Evolutionary conservation across 1,140 invertebrate species (phyloP).

Genomic region (Halesus radiatus): DNA sequence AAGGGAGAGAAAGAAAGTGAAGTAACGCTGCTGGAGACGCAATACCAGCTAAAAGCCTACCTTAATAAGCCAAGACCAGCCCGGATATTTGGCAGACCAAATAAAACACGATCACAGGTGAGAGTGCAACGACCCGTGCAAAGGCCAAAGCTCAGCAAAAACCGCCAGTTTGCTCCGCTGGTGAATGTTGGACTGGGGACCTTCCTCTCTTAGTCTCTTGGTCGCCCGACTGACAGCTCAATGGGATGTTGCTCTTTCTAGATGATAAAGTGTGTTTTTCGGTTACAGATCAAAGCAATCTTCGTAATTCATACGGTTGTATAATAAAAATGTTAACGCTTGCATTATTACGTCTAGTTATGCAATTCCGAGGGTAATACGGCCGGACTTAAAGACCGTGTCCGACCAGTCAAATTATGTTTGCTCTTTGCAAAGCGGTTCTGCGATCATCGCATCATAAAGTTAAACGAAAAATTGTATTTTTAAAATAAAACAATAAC

Average conservation of each 20-base stretch:
- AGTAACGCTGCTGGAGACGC: not conserved
- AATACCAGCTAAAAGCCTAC: not conserved
- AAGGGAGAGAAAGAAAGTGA: slow-evolving; percentile 19
- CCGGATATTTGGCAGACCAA: slow-evolving; percentile 22
- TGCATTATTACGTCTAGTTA: slow-evolving; percentile 6
- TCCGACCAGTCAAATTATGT: too few species aligned
- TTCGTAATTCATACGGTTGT: slow-evolving; percentile 1
- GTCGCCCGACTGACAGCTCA: slow-evolving; percentile 15
- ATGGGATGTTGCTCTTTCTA: slow-evolving; percentile 13
- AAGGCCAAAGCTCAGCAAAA: not conserved
- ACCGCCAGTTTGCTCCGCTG: not conserved
- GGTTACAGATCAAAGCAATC: slow-evolving; percentile 22
- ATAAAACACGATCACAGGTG: slow-evolving; percentile 20
- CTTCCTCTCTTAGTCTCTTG: not conserved
- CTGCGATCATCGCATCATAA: too few species aligned
- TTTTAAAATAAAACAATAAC: too few species aligned
- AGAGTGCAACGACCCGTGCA: slow-evolving; percentile 7
- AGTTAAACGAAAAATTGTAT: too few species aligned
- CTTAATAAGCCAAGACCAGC: slow-evolving; percentile 2
- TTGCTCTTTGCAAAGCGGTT: too few species aligned
- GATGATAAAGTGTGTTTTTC: slow-evolving; percentile 18
- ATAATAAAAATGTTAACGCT: slow-evolving; percentile 6
- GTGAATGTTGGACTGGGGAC: not conserved
- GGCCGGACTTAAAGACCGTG: too few species aligned
- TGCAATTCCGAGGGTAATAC: not conserved